Percentiles rank a stretch among this genome's conserved stretches.
Conservation (phyloP, 2,113 vertebrate genomes). For the Gopherus flavomarginatus region DNA sequence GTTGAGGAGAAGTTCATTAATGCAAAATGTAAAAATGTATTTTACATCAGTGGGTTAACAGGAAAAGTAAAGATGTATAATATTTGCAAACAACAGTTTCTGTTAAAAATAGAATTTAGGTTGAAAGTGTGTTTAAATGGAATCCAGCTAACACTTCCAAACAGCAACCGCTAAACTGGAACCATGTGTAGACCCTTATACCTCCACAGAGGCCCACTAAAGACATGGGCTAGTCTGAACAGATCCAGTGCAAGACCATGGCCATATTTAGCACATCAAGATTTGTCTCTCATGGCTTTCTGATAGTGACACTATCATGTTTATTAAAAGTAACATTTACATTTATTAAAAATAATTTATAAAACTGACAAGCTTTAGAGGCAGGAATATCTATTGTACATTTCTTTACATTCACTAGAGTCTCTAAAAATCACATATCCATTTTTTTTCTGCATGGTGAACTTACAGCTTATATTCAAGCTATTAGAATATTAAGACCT, state of each 20-base stretch:
- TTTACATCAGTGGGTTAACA: background rate
- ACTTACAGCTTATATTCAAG: too few relatives aligned
- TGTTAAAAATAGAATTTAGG: background rate
- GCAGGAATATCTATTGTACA: background rate
- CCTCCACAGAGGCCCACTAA: background rate
- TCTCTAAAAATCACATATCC: background rate
- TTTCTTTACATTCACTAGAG: background rate
- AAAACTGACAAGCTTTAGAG: background rate
- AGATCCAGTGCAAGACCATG: background rate
- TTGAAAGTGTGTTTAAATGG: background rate
- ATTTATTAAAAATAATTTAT: background rate
- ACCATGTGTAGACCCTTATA: background rate
- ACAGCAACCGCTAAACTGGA: background rate
- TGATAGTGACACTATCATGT: background rate
- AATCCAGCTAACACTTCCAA: background rate
- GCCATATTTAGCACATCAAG: too few relatives aligned
- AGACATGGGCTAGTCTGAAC: background rate
- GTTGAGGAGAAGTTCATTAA: background rate
- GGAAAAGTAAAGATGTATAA: background rate
- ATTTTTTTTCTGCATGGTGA: background rate
- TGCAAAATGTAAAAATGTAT: background rate
- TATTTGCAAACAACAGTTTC: background rate
- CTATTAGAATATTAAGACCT: background rate
- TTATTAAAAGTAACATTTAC: background rate
- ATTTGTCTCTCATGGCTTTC: background rate